Evolutionary conservation across 2,888 invertebrate species (phyloP).

Genomic region (Amaurobius ferox): DNA sequence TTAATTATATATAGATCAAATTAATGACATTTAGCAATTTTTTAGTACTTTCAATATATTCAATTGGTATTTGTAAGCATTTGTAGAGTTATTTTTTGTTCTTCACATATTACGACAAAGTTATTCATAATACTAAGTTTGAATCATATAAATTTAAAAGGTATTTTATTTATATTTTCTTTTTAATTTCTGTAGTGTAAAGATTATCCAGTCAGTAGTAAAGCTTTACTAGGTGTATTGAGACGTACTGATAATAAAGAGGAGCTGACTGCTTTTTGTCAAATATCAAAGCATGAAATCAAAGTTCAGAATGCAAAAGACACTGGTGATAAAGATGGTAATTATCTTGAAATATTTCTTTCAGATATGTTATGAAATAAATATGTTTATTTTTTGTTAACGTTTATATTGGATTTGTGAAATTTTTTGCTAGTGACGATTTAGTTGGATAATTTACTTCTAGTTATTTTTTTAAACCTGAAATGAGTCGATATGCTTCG

Average conservation of each 20-base stretch:
- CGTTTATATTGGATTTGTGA: not conserved
- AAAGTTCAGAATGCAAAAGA: constrained; percentile 86
- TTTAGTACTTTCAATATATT: no score
- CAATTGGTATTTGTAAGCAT: no score
- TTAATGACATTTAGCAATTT: no score
- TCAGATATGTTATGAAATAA: not conserved
- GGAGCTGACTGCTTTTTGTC: constrained; percentile 89
- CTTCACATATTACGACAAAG: no score
- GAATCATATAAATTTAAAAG: no score
- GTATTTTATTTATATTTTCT: no score
- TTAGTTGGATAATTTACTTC: not conserved
- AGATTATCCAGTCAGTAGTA: constrained; percentile 86
- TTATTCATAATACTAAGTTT: no score
- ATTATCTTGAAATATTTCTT: no score
- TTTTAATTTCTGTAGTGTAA: constrained; percentile 84
- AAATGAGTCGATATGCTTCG: no score
- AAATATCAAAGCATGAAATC: constrained; percentile 88
- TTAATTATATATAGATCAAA: no score
- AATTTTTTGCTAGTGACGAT: not conserved
- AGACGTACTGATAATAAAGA: constrained; percentile 87
- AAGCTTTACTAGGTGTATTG: constrained; percentile 89
- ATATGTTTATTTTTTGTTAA: not conserved
- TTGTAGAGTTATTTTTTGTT: no score
- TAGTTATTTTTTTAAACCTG: no score
- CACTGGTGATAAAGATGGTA: constrained; percentile 87